These are phyloP conservation scores for Sebastes dallii DNA, from an alignment of 2,797 vertebrate species.

Conservation along the genomic window DNA sequence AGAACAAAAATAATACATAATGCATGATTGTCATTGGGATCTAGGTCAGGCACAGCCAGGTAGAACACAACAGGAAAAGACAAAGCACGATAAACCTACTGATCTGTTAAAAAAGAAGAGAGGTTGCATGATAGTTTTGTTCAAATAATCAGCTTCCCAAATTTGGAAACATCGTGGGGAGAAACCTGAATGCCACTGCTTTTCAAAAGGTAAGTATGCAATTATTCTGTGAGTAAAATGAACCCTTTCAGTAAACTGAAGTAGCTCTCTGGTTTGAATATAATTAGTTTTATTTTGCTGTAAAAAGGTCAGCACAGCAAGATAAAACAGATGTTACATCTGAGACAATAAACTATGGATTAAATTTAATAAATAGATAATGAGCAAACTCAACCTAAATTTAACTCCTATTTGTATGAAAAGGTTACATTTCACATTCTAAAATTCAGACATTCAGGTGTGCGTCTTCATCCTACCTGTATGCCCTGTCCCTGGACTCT, in stretches of 20 bases:
- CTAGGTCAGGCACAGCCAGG: slow-evolving; percentile 43
- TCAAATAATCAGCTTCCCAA: neutral
- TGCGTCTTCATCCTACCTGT: slow-evolving; percentile 75
- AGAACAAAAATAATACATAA: slow-evolving; percentile 40
- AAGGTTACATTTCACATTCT: neutral
- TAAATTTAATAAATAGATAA: too few species aligned
- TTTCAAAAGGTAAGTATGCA: neutral
- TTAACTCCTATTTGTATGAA: neutral
- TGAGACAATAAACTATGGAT: neutral
- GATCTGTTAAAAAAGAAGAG: neutral
- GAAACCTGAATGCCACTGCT: neutral
- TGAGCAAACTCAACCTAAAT: neutral
- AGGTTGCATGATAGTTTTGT: neutral
- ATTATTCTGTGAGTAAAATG: neutral
- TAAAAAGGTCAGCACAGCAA: neutral
- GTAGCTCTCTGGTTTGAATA: neutral
- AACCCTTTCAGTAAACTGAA: neutral
- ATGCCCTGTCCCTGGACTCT: slow-evolving; percentile 85
- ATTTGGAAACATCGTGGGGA: neutral
- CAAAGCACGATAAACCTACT: slow-evolving; percentile 1
- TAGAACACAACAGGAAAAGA: slow-evolving; percentile 1
- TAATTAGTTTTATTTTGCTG: neutral
- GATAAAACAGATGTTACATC: neutral
- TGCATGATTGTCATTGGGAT: slow-evolving; percentile 28
- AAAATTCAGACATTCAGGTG: neutral